phyloP scores from a whole-genome alignment of 2,113 vertebrate genomes.

The Eidolon helvum region DNA sequence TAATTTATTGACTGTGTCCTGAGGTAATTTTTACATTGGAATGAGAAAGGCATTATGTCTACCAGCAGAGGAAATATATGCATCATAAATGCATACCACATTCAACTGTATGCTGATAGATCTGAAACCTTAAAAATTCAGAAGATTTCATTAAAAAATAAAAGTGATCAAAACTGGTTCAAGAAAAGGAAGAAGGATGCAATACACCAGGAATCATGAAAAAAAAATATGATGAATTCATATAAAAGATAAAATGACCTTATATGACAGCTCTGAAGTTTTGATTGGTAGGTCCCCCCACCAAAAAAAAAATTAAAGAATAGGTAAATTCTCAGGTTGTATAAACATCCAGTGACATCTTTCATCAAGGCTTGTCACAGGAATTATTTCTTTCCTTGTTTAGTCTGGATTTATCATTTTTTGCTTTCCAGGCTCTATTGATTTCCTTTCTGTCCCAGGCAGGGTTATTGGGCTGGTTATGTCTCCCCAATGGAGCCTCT shows the following conservation, averaged over 20 bases:
- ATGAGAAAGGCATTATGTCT: neutral
- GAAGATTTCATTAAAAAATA: neutral
- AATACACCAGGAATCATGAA: neutral
- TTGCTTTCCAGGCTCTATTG: neutral
- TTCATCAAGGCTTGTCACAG: neutral
- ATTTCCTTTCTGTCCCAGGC: neutral
- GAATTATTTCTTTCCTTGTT: neutral
- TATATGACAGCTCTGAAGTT: neutral
- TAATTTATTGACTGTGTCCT: neutral
- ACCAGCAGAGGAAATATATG: neutral
- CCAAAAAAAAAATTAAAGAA: neutral
- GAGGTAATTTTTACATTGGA: neutral
- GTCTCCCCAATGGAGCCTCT: rapidly evolving
- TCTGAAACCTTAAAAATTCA: neutral
- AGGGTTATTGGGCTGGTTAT: no score
- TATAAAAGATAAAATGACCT: neutral
- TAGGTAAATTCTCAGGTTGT: neutral
- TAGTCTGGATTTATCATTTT: neutral
- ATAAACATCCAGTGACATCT: neutral
- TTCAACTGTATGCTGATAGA: neutral
- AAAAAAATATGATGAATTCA: neutral
- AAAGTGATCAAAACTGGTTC: neutral
- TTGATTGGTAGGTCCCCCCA: neutral
- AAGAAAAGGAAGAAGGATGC: neutral
- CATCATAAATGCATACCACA: neutral